Evolutionary conservation across 2,797 vertebrate genomes (phyloP), one percentile per base, ranked within the genome.

Genomic region (Danio kyathit): DNA sequence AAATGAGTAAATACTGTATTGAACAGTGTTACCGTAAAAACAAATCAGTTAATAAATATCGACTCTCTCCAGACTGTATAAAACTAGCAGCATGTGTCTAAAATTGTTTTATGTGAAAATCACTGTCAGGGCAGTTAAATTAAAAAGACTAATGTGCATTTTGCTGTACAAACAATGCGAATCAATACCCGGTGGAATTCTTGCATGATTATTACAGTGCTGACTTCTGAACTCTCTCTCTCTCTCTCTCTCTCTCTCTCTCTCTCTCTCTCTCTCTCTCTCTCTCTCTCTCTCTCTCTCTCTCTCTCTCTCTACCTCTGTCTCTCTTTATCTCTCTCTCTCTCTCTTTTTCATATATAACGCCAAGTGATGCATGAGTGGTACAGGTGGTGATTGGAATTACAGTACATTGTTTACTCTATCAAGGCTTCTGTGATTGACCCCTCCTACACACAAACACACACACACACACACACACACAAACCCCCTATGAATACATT

Each of bases 351-450:
- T 43, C 19, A 56, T 43, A 19, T 43, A 43, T 72, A 52, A 56
- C 57, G 17, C 14, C 38, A 38, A 43, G n/a, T 54, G 59, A 76
- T 61, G 19, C 43, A 87, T 90, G 89, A 90, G 89, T 80, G 81
- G 86, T 86, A 88, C 88, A 91, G 88, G 89, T 89, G 92, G 90
- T 94, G 92, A 94, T 93, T 92, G 89, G 89, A 92, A 92, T 92
- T 90, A 87, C 88, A 85, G 87, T 74, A 48, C 89, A 87, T 91
- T 92, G 91, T 93, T 94, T 92, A 91, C 87, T 87, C 88, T 90
- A 89, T 90, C 88, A 90, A 91, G 84, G 84, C 51, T 88, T 89
- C 91, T 88, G 86, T 89, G 86, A 87, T 90, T 89, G 85, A 88
- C 87, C 63, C 63, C 70, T 54, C 49, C 40, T 14, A 43, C 79